Evolutionary conservation across 2,888 invertebrate genomes (phyloP).

Genomic region (Dexiosoma caninum): DNA sequence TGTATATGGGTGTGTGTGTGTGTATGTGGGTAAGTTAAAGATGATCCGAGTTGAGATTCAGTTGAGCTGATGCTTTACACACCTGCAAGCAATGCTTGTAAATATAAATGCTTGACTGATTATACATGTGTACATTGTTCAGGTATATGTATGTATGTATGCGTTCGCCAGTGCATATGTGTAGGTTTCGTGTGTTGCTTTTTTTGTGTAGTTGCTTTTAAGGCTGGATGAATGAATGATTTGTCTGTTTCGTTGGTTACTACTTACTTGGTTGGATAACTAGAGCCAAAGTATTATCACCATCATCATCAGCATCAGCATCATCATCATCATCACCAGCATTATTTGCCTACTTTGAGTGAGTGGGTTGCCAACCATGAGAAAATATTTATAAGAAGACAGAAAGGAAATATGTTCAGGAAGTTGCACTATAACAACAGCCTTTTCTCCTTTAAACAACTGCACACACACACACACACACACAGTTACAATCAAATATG

Average conservation of each 20-base stretch:
- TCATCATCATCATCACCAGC: slow-evolving; percentile 16
- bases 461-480: neutral
- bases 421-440: slow-evolving; percentile 57
- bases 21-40: slow-evolving; percentile 33
- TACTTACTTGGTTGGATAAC: slow-evolving; percentile 26
- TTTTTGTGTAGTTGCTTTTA: neutral
- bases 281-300: slow-evolving; percentile 25
- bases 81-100: slow-evolving; percentile 58
- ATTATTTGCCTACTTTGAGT: neutral
- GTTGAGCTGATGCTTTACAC: slow-evolving; percentile 53
- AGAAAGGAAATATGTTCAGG: slow-evolving; percentile 62
- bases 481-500: neutral
- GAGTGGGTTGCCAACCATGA: neutral
- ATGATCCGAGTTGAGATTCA: slow-evolving; percentile 45
- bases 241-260: slow-evolving; percentile 30
- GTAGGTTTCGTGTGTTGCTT: slow-evolving; percentile 8
- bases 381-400: slow-evolving; percentile 48
- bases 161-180: neutral
- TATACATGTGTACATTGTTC: neutral
- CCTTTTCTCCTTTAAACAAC: slow-evolving; percentile 5
- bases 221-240: neutral
- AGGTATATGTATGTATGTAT: neutral
- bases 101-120: slow-evolving; percentile 55
- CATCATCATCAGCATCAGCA: too few species aligned
- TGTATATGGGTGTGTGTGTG: slow-evolving; percentile 6